Conservation (phyloP, 2,888 invertebrate genomes). For the Temnothorax ravouxi region DNA sequence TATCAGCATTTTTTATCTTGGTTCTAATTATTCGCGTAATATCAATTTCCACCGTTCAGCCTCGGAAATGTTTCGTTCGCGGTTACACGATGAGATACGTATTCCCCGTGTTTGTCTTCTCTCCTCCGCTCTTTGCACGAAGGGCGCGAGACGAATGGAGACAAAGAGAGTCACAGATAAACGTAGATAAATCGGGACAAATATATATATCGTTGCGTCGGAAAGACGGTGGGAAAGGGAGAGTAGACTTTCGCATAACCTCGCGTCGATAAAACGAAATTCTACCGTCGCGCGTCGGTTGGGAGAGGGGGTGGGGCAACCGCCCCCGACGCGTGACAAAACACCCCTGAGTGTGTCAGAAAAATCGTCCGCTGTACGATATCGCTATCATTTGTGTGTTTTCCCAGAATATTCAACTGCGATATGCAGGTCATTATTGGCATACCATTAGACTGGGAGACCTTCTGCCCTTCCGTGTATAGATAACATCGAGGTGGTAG, state of each 20-base stretch:
- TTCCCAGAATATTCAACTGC: slow-evolving; percentile 28
- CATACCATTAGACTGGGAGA: slow-evolving; percentile 29
- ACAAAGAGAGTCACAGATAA: slow-evolving; percentile 62
- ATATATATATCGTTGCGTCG: slow-evolving; percentile 61
- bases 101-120: slow-evolving; percentile 40
- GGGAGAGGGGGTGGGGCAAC: slow-evolving; percentile 31
- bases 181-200: slow-evolving; percentile 67
- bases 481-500: slow-evolving; percentile 26
- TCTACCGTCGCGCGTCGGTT: slow-evolving; percentile 41
- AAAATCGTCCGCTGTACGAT: slow-evolving; percentile 59
- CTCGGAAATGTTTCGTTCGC: slow-evolving; percentile 25
- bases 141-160: slow-evolving; percentile 38
- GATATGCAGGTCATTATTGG: slow-evolving; percentile 52
- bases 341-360: slow-evolving; percentile 70
- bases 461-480: slow-evolving; percentile 1
- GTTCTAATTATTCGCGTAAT: slow-evolving; percentile 23
- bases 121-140: not conserved
- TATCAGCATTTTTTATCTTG: slow-evolving; percentile 22
- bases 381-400: slow-evolving; percentile 58
- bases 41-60: slow-evolving; percentile 34
- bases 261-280: slow-evolving; percentile 70
- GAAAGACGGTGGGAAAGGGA: slow-evolving; percentile 1
- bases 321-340: slow-evolving; percentile 68
- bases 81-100: slow-evolving; percentile 44
- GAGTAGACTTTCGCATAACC: slow-evolving; percentile 68